Evolutionary conservation across 2,797 vertebrate genomes (phyloP).

Genomic region (Gymnocypris eckloni): DNA sequence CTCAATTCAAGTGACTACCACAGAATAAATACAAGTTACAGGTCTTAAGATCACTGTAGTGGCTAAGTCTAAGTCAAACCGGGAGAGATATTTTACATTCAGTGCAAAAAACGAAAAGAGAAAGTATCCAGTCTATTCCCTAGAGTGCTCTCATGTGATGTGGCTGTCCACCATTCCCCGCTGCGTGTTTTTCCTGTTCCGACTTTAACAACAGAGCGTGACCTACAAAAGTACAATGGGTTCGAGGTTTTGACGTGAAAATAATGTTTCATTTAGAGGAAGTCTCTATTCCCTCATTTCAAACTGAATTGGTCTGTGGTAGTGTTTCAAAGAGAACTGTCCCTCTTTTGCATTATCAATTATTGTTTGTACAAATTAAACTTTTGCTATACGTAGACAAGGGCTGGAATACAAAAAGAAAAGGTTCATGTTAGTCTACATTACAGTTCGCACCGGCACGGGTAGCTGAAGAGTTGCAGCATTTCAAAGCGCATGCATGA

Average conservation of each 20-base stretch:
- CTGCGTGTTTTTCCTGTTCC: slow-evolving; percentile 4
- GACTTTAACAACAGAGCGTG: slow-evolving; percentile 17
- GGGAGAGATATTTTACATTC: slow-evolving; percentile 49
- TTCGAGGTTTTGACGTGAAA: background rate
- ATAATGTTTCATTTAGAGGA: slow-evolving; percentile 15
- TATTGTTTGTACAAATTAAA: slow-evolving; percentile 34
- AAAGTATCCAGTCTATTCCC: slow-evolving; percentile 49
- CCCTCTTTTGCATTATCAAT: background rate
- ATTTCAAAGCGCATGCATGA: slow-evolving; percentile 51
- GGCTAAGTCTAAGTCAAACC: slow-evolving; percentile 39
- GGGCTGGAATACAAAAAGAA: slow-evolving; percentile 19
- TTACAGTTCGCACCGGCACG: slow-evolving; percentile 15
- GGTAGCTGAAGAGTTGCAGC: slow-evolving; percentile 46
- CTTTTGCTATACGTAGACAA: slow-evolving; percentile 9
- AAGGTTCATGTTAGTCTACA: slow-evolving; percentile 16
- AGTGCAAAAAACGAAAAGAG: slow-evolving; percentile 55
- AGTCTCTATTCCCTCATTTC: slow-evolving; percentile 3
- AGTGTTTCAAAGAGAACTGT: slow-evolving; percentile 35
- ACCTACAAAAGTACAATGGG: slow-evolving; percentile 32
- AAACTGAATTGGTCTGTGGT: slow-evolving; percentile 17
- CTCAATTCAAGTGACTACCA: slow-evolving; percentile 52
- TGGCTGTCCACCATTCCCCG: background rate
- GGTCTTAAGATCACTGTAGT: slow-evolving; percentile 58
- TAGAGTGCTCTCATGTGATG: slow-evolving; percentile 34
- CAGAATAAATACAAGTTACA: slow-evolving; percentile 61